Percentiles rank a stretch among this genome's conserved stretches.
phyloP scores from a whole-genome alignment of 2,113 vertebrate genomes.

The Platichthys stellatus region DNA sequence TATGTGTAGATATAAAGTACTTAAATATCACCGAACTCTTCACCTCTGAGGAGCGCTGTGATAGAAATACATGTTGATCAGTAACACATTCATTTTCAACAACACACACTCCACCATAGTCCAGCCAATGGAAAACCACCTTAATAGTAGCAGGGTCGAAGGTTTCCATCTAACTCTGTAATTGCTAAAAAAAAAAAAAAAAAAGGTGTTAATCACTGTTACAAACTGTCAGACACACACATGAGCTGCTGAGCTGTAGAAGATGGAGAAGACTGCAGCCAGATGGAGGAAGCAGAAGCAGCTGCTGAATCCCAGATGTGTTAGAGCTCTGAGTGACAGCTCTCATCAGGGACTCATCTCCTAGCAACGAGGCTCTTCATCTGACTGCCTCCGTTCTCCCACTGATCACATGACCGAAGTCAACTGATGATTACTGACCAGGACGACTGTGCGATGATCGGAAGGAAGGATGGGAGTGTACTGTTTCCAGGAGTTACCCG shows the following conservation, averaged over 20 bases:
- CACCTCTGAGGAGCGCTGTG: no score
- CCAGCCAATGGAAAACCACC: no score
- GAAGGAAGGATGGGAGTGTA: background rate
- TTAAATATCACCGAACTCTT: no score
- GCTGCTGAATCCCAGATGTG: conserved; percentile 16
- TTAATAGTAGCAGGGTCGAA: no score
- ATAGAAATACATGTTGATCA: no score
- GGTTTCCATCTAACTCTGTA: background rate
- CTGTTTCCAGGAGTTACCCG: background rate
- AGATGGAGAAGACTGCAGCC: background rate
- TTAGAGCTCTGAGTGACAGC: conserved; percentile 25
- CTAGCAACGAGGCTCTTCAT: background rate
- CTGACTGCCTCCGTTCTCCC: conserved; percentile 17
- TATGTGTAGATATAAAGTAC: background rate
- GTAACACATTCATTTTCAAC: no score
- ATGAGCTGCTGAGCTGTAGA: conserved; percentile 2
- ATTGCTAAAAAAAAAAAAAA: background rate
- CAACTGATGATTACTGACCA: conserved; percentile 14
- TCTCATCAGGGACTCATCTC: conserved; percentile 5
- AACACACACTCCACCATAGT: no score
- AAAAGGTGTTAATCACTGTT: background rate
- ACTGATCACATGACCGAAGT: background rate
- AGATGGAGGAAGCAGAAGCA: conserved; percentile 14
- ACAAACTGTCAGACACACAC: background rate
- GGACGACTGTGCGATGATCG: background rate